Evolutionary conservation across 2,888 invertebrate genomes (phyloP), one percentile per base, ranked within the genome.

Genomic region (Drosophila mercatorum): DNA sequence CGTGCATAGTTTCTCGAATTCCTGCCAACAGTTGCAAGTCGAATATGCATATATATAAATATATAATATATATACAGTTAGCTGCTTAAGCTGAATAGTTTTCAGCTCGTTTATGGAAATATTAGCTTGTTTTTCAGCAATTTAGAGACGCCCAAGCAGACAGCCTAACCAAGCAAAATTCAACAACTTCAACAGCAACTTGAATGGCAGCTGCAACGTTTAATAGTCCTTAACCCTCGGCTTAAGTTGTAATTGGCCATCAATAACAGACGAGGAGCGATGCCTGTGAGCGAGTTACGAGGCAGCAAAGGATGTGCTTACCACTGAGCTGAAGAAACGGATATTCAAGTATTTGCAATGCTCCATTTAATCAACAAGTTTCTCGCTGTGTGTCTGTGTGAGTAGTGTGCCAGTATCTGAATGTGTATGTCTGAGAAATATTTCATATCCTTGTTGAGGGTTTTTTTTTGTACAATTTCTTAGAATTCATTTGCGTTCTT

Each of bases 311-410:
- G 52, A 52, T 44, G 36, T 38, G 44, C 44, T 44, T 22, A 2
- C 12, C 12, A 46, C 6, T 28, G 28, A 69, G 22, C 46, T 47
- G 14, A 17, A 40, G 31, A 40, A 14, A 28, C 14, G 12, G 36
- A 11, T 34, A 17, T 12, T 34, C 28, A 52, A 47, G 17, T 17
- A 31, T 79, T 79, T 81, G 67, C 80, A 82, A 82, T 79, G 83
- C 80, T 82, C 83, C 69, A 34, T 76, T 75, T 81, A 68, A 65
- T 56, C 40, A 43, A 46, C 4, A 3, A 14, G 49, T 47, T 31
- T 17, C 5, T 11, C 11, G 49, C 47, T 36, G 26, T 31, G 22
- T 36, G 34, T 34, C 3, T 22, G 17, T 44, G 26, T 34, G 10
- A 26, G 10, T 40, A 51, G 40, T 6, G 28, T 28, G 4, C 3